A percentile compares a stretch with the other conserved stretches of the same genome.
These are phyloP conservation scores for Glaucomys volans DNA, from an alignment of 2,113 vertebrate species.

Conservation along the genomic window DNA sequence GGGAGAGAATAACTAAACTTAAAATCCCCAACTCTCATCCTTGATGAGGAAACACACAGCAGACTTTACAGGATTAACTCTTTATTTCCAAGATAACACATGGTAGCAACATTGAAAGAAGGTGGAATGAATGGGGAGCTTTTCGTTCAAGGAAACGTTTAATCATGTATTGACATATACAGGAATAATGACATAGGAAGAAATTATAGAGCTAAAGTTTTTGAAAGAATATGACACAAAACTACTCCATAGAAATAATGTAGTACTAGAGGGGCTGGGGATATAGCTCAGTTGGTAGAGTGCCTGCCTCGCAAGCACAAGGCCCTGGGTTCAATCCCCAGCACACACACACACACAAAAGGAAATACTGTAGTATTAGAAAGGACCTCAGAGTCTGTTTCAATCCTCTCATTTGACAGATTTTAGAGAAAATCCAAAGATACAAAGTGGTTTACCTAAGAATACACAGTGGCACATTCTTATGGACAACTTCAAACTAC, in stretches of 20 bases:
- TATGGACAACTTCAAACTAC: constrained; percentile 18
- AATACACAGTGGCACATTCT: not conserved
- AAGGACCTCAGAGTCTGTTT: constrained; percentile 34
- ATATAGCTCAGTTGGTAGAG: no score
- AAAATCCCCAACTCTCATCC: constrained; percentile 9
- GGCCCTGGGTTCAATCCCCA: no score
- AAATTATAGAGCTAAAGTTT: constrained; percentile 39
- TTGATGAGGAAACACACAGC: not conserved
- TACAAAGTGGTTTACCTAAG: constrained; percentile 25
- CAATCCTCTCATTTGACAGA: not conserved
- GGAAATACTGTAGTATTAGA: not conserved
- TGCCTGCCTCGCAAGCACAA: no score
- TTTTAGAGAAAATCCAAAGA: constrained; percentile 44
- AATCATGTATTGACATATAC: not conserved
- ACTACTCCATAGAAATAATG: not conserved
- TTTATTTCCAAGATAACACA: not conserved
- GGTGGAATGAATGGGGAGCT: not conserved
- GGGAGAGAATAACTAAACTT: not conserved
- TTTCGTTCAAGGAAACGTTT: constrained; percentile 7
- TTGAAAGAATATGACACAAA: constrained; percentile 36
- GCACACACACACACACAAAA: no score
- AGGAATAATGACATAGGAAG: not conserved
- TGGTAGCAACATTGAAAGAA: not conserved
- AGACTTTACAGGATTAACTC: not conserved
- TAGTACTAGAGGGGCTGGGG: no score